Base-by-base conservation (phyloP, 2,888 invertebrate genomes). In the Ectropis crepuscularia region DNA sequence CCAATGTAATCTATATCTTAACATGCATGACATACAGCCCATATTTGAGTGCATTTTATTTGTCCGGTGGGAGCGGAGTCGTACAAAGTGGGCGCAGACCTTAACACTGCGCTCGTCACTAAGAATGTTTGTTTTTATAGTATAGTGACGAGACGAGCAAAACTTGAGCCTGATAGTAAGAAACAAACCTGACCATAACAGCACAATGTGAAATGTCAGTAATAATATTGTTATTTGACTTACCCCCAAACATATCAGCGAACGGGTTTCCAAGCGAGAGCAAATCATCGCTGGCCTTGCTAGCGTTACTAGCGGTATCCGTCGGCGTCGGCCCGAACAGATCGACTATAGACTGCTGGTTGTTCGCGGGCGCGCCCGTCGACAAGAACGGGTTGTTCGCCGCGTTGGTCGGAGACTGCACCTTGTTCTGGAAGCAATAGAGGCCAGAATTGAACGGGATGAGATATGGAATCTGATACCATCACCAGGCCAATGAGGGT, bases 231-330 rank as follows among this genome's bases (percentile, higher is more conserved):
- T 28, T 28, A 2, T 28, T 28, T 28, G 45, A 69, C 84, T 83
- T 76, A 93, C 94, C 94, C 73, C 95, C 94, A 82, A 96, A 96
- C 95, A 96, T 96, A 80, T 97, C 97, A 43, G 97, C 96, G 85
- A 98, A 99, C 8, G 98, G 98, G 93, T 98, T 98, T 49, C 97
- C 96, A 71, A 98, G 93, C 78, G 97, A 96, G 59, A 98, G 94
- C 72, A 98, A 92, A 89, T 98, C 98, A 79, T 98, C 98, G 10
- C 97, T 97, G 28, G 98, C 96, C 88, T 96, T 97, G 67, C 87
- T 97, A 16, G 98, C 96, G 88, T 96, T 97, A 67, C 87, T 84
- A 1, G 80, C 70, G 5, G 77, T 74, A 60, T 92, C 91, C 0
- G 87, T 82, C 0, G 94, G 91, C 6, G 94, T 91, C 0, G 95